Base-by-base conservation (phyloP, 2,113 vertebrate species). In the Brevimyrus niger region DNA sequence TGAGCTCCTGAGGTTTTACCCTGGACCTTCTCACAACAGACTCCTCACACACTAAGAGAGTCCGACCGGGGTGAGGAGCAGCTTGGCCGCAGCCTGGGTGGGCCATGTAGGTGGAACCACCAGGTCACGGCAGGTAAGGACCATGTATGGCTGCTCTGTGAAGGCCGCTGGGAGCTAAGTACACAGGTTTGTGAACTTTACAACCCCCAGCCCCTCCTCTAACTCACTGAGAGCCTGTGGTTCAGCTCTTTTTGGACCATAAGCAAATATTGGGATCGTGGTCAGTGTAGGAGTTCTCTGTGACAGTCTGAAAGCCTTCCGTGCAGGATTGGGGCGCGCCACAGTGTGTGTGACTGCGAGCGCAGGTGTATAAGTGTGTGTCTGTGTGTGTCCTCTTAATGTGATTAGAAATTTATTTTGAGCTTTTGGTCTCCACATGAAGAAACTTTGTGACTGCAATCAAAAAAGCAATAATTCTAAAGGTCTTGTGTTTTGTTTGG, bases 101-200 rank as follows among this genome's bases (percentile, higher is more conserved):
- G 92, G 42, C 91, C 47, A 5, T 42, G 35, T 38, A 27, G 73
- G 15, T 38, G 31, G 73, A 19, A 80, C 73, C 15, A 80, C 73
- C 15, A 2, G 61, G 80, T 88, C 69, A 86, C 38, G 31, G 27
- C 38, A 76, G 89, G 88, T 88, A 90, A 88, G 55, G 27, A 58
- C 47, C 53, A 89, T 91, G 89, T 84, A 91, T 89, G 84, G 51
- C 53, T 55, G 73, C 82, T 91, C 73, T 91, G 89, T 93, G 73
- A 87, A 86, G 88, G 55, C 46, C 89, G 35, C 51, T 80, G 80
- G 88, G 88, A 90, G 88, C 46, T 61, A 87, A 87, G 89, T 89
- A 90, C 91, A 92, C 89, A 90, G 44, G 69, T 87, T 86, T 76
- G 58, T 87, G 89, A 88, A 51, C 90, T 38, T 73, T 83, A 89